Conservation (phyloP, 2,797 vertebrate genomes). For the Aulostomus chinensis region DNA sequence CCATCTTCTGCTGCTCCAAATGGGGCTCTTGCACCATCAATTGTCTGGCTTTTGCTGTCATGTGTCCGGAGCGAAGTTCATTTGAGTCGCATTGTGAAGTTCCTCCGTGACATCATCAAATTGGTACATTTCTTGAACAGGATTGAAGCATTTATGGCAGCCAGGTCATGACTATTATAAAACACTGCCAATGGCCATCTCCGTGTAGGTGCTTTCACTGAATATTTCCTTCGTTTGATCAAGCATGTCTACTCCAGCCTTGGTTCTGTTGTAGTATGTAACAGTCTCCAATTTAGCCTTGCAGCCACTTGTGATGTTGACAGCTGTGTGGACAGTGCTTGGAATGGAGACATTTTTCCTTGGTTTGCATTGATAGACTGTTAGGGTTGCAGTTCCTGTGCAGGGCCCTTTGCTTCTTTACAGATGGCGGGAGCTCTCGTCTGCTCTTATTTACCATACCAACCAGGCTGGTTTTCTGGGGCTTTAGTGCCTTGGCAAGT, state of each 20-base stretch:
- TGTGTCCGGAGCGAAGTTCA: too few relatives aligned
- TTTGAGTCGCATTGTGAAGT: background rate
- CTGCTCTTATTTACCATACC: background rate
- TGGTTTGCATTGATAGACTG: background rate
- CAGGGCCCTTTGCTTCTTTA: background rate
- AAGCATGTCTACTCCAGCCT: conserved; percentile 12
- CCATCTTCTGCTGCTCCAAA: too few relatives aligned
- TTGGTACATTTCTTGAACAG: background rate
- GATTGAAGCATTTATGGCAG: background rate
- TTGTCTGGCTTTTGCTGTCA: too few relatives aligned
- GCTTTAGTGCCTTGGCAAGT: background rate
- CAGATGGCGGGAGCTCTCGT: background rate
- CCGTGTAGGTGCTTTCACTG: background rate
- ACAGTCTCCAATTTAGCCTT: conserved; percentile 2
- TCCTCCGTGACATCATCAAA: background rate
- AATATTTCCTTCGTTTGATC: conserved; percentile 34
- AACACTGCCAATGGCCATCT: background rate
- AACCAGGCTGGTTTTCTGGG: background rate
- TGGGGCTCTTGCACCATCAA: too few relatives aligned
- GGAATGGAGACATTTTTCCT: background rate
- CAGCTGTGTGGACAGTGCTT: background rate
- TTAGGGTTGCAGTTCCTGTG: background rate
- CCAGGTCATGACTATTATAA: background rate
- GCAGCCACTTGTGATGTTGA: background rate
- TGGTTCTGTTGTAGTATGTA: conserved; percentile 19